phyloP scores from a whole-genome alignment of 2,797 vertebrate species.

The Rhinella marina region DNA sequence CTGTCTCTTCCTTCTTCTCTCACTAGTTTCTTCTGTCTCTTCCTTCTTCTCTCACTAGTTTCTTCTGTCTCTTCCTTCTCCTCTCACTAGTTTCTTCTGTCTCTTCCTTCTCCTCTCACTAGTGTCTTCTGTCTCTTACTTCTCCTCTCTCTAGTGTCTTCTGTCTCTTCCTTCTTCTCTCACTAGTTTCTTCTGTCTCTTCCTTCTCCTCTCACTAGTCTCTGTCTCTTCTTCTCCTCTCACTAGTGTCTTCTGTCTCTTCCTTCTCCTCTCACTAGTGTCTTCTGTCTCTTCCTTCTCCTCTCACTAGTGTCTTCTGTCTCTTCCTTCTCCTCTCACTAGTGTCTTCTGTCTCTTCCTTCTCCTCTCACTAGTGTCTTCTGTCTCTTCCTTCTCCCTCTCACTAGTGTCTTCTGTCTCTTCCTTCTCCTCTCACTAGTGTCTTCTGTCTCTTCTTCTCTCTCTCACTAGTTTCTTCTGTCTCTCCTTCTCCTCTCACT shows the following conservation, averaged over 20 bases:
- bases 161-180: neutral
- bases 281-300: neutral
- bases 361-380: neutral
- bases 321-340: neutral
- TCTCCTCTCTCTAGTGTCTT: neutral
- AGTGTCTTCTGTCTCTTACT: neutral
- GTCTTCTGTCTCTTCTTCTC: neutral
- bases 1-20: neutral
- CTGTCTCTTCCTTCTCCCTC: neutral
- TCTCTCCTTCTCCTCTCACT: neutral
- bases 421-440: neutral
- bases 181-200: neutral
- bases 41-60: neutral
- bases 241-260: slow-evolving; percentile 30
- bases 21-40: neutral
- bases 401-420: neutral
- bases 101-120: neutral
- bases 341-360: too few species aligned
- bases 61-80: neutral
- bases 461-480: neutral
- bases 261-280: neutral
- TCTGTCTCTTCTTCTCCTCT: neutral
- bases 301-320: too few species aligned
- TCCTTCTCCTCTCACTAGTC: too few species aligned
- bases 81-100: too few species aligned